phyloP scores from a whole-genome alignment of 2,113 vertebrate species.

The Cercopithecus mona region DNA sequence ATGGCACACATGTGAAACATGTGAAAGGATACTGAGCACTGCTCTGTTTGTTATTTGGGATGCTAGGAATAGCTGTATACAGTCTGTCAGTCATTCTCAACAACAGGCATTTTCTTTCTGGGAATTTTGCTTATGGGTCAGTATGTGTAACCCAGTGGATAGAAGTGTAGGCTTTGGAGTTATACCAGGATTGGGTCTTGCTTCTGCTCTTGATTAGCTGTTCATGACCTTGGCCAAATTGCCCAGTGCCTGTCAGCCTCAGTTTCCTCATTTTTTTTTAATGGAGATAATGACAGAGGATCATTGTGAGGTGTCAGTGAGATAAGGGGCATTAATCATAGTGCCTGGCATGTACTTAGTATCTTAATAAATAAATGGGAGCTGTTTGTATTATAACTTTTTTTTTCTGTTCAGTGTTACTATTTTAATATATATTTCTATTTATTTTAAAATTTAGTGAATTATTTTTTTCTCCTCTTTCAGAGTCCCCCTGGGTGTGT shows the following conservation, averaged over 20 bases:
- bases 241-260: neutral
- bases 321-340: neutral
- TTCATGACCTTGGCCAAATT: conserved; percentile 30
- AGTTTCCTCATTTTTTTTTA: conserved; percentile 9
- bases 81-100: neutral
- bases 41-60: neutral
- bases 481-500: conserved; percentile 93
- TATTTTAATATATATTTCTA: conserved; percentile 39
- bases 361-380: neutral
- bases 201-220: neutral
- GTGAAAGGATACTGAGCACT: neutral
- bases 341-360: neutral
- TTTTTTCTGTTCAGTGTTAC: conserved; percentile 63
- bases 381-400: conserved; percentile 23
- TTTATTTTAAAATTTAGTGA: neutral
- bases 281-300: neutral
- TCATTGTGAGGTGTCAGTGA: neutral
- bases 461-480: conserved; percentile 56
- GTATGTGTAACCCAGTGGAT: neutral
- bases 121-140: conserved; percentile 2
- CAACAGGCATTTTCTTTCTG: neutral
- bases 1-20: neutral
- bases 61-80: neutral
- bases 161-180: neutral
- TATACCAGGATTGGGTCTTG: neutral